Evolutionary conservation across 2,797 vertebrate species (phyloP).

Genomic region (Clarias platycephalus): DNA sequence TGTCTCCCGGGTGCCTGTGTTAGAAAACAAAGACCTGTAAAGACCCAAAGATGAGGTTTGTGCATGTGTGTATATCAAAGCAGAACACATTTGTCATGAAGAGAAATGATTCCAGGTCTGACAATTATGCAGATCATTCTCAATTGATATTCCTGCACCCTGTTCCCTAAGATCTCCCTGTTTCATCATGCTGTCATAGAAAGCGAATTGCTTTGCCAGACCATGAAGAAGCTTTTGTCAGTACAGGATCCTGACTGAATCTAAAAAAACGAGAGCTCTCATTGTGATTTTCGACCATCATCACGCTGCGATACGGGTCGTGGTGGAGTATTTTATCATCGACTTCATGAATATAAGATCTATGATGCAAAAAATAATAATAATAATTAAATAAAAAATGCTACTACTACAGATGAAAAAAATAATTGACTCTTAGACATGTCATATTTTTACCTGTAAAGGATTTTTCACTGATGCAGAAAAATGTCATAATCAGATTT

Average conservation of each 20-base stretch:
- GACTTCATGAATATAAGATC: neutral
- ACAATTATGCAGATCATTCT: conserved; percentile 52
- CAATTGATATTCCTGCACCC: conserved; percentile 54
- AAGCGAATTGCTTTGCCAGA: conserved; percentile 42
- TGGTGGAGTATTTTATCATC: conserved; percentile 14
- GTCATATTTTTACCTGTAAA: neutral
- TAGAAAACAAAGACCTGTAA: conserved; percentile 50
- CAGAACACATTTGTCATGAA: conserved; percentile 48
- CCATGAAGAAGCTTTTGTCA: conserved; percentile 42
- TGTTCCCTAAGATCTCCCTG: conserved; percentile 26
- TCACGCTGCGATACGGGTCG: conserved; percentile 3
- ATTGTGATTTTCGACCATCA: conserved; percentile 18
- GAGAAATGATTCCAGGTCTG: conserved; percentile 45
- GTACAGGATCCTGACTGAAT: conserved; percentile 16
- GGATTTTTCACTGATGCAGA: neutral
- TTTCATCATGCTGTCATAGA: conserved; percentile 49
- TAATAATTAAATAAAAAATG: no score
- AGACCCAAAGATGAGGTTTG: conserved; percentile 14
- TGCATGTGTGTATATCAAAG: conserved; percentile 2
- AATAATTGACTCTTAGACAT: neutral
- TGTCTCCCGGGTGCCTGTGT: conserved; percentile 35
- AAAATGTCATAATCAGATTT: neutral
- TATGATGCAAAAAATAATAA: neutral
- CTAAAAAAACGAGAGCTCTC: conserved; percentile 18
- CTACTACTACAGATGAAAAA: neutral